Conservation (phyloP, 2,113 vertebrate genomes). For the Albula goreensis region DNA sequence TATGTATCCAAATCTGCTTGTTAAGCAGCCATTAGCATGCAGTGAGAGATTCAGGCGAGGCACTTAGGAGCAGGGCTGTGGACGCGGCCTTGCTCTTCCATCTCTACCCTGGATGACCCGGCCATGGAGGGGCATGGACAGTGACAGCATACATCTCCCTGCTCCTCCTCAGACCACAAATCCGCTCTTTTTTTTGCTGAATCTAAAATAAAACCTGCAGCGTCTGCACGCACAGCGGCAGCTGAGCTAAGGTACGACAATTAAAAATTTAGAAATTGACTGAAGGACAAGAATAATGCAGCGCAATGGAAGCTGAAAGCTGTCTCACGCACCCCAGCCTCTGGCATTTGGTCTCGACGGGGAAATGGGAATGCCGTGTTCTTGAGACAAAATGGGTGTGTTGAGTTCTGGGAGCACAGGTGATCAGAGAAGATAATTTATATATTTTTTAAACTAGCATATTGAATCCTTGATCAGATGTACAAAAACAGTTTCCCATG, state of each 20-base stretch:
- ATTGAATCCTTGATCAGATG: not conserved
- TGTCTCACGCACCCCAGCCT: constrained; percentile 1
- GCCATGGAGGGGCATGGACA: constrained; percentile 18
- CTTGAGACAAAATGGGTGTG: too few species aligned
- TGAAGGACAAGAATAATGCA: constrained; percentile 19
- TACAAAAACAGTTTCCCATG: too few species aligned
- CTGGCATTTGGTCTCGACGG: not conserved
- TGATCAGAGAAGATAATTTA: not conserved
- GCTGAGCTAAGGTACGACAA: constrained; percentile 31
- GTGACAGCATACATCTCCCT: not conserved
- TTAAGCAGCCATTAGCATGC: constrained; percentile 22
- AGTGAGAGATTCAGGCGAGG: not conserved
- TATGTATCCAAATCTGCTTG: constrained; percentile 20
- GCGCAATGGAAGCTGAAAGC: not conserved
- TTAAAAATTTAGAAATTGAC: constrained; percentile 41
- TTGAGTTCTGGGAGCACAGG: not conserved
- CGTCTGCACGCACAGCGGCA: constrained; percentile 42
- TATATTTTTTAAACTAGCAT: not conserved
- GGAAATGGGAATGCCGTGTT: too few species aligned
- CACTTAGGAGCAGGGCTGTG: not conserved
- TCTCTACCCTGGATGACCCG: constrained; percentile 4
- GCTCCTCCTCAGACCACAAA: not conserved
- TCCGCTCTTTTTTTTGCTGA: constrained; percentile 32
- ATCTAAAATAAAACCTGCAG: constrained; percentile 38
- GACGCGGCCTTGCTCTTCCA: not conserved